phyloP scores from a whole-genome alignment of 2,797 vertebrate species.

The Pteropus rufus region DNA sequence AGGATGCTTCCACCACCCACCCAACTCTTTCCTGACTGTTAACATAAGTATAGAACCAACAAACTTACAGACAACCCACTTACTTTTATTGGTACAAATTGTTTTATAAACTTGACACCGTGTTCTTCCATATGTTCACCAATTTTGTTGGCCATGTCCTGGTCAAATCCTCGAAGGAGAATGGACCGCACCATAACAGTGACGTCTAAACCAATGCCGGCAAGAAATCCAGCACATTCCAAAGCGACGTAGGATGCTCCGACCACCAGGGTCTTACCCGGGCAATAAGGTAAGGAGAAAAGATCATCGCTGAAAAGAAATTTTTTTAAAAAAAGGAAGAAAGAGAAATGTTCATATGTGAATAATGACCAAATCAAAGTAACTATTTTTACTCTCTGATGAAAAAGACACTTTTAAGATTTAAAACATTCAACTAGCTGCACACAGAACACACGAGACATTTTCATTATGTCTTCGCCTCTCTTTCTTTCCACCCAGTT shows the following conservation, averaged over 20 bases:
- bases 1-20: background rate
- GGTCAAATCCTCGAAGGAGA: constrained; percentile 87
- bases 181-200: constrained; percentile 88
- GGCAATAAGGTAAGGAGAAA: constrained; percentile 87
- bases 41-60: background rate
- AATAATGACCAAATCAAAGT: background rate
- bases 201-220: constrained; percentile 86
- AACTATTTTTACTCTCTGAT: background rate
- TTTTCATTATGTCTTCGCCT: background rate
- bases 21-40: background rate
- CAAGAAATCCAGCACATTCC: constrained; percentile 89
- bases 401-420: background rate
- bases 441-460: background rate
- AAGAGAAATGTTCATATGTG: background rate
- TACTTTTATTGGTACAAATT: constrained; percentile 86
- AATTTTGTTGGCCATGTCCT: constrained; percentile 86
- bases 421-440: background rate
- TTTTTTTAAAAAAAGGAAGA: accelerated
- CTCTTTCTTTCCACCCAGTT: background rate
- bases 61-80: background rate
- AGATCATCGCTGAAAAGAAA: constrained; percentile 85
- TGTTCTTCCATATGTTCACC: constrained; percentile 87
- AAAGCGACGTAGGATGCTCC: constrained; percentile 88
- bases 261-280: constrained; percentile 87
- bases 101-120: constrained; percentile 84